These are phyloP conservation scores for Diphyllodes magnificus DNA, from an alignment of 2,113 vertebrate species.

Conservation along the genomic window DNA sequence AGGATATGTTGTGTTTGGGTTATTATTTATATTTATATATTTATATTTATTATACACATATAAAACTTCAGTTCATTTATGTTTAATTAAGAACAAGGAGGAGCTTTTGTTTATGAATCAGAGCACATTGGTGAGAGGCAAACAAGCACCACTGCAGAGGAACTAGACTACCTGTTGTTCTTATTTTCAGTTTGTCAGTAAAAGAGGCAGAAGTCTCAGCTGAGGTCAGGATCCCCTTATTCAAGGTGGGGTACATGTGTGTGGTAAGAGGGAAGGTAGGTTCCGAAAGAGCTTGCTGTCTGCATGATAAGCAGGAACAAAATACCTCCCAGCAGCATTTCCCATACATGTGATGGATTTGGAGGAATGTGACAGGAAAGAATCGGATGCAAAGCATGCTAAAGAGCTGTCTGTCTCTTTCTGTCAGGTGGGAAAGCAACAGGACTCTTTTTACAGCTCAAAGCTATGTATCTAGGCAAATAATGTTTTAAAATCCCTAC, in stretches of 20 bases:
- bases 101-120: background rate
- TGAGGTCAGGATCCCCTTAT: background rate
- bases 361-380: background rate
- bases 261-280: background rate
- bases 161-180: background rate
- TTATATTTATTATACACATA: too few relatives aligned
- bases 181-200: background rate
- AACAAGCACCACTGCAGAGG: background rate
- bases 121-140: background rate
- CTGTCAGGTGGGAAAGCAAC: background rate
- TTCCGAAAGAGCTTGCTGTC: background rate
- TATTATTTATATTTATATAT: background rate
- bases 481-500: background rate
- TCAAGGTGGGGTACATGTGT: background rate
- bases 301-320: background rate
- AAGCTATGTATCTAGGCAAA: background rate
- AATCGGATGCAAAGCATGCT: background rate
- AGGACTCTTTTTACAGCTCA: background rate
- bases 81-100: background rate
- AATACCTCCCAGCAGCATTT: background rate
- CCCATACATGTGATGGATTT: background rate
- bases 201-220: background rate
- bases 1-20: rapidly evolving
- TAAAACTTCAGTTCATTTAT: background rate
- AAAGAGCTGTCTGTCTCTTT: background rate